phyloP scores from a whole-genome alignment of 2,113 vertebrate species.

The Brachypodius melanocephalos region DNA sequence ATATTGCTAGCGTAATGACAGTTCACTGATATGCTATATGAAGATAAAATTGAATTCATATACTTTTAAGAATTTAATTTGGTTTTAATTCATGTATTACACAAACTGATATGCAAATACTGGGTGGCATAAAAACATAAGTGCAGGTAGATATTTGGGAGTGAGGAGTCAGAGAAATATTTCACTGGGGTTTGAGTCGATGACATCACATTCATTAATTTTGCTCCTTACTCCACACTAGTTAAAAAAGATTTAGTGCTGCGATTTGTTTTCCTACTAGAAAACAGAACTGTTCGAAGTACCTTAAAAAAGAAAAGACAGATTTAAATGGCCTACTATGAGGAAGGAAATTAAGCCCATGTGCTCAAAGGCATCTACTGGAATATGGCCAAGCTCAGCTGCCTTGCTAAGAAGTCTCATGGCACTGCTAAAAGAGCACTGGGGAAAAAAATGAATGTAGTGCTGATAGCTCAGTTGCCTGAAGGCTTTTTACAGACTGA shows the following conservation, averaged over 20 bases:
- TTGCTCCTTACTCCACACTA: neutral
- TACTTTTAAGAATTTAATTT: rapidly evolving
- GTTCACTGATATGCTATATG: neutral
- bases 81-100: neutral
- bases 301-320: neutral
- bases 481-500: conserved; percentile 1
- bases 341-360: conserved; percentile 27
- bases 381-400: conserved; percentile 25
- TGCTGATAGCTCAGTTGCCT: neutral
- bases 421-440: neutral
- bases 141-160: neutral
- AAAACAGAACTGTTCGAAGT: neutral
- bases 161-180: neutral
- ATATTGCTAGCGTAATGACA: neutral
- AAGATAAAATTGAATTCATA: neutral
- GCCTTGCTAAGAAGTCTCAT: neutral
- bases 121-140: neutral
- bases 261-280: neutral
- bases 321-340: neutral
- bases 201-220: neutral
- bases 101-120: neutral
- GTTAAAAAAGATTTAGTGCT: neutral
- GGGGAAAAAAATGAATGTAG: neutral
- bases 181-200: neutral
- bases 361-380: conserved; percentile 16